Evolutionary conservation across 2,113 vertebrate species (phyloP).

Genomic region (Phainopepla nitens): DNA sequence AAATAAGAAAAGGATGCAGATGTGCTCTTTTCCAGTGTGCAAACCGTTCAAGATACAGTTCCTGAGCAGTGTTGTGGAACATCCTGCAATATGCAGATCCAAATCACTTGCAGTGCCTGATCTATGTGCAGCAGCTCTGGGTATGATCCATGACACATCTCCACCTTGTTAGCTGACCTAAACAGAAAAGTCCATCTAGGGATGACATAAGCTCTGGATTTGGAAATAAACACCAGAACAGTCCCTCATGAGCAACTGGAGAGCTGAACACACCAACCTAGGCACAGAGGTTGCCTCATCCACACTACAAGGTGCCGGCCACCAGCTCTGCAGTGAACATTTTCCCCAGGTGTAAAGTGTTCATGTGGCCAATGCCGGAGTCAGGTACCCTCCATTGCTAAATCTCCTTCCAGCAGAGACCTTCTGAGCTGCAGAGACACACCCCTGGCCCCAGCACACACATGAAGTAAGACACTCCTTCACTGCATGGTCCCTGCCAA

Average conservation of each 20-base stretch:
- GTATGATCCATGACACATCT: background rate
- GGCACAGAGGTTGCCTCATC: background rate
- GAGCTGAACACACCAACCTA: background rate
- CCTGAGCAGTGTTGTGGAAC: background rate
- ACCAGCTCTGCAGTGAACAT: background rate
- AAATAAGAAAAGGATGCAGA: background rate
- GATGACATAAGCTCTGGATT: background rate
- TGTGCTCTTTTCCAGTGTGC: background rate
- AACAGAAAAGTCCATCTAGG: background rate
- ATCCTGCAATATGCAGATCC: background rate
- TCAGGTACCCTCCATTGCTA: background rate
- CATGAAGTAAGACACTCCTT: background rate
- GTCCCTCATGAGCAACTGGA: background rate
- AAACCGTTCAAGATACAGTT: background rate
- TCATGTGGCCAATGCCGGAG: background rate
- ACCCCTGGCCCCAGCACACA: rapidly evolving
- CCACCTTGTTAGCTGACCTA: background rate
- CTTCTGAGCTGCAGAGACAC: background rate
- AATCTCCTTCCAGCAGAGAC: background rate
- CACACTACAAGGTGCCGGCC: rapidly evolving
- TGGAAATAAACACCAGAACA: background rate
- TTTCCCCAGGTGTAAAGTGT: background rate
- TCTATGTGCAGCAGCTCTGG: background rate
- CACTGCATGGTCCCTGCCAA: background rate
- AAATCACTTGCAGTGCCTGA: background rate